Conservation (phyloP, 1,140 invertebrate species). For the Trichonephila inaurata region DNA sequence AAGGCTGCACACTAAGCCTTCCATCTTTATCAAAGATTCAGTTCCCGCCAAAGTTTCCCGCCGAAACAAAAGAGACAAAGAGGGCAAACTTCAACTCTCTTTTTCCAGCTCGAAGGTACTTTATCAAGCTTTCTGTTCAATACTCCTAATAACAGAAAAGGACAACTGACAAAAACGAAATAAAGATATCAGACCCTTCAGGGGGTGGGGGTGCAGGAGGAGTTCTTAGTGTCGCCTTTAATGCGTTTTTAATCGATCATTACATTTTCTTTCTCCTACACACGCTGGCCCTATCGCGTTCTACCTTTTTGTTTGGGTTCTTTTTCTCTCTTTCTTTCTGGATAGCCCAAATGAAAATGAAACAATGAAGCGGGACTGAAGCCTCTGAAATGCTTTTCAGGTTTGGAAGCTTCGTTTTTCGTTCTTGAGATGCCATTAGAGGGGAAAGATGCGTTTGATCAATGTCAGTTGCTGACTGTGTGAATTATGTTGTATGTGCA, state of each 20-base stretch:
- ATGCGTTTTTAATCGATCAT: slow-evolving; percentile 70
- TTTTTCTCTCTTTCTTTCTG: neutral
- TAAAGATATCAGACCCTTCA: slow-evolving; percentile 40
- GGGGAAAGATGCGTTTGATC: neutral
- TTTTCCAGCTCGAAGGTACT: slow-evolving; percentile 12
- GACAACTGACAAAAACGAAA: slow-evolving; percentile 57
- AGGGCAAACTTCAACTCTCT: slow-evolving; percentile 32
- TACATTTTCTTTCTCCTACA: slow-evolving; percentile 33
- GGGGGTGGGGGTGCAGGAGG: neutral
- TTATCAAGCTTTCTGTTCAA: slow-evolving; percentile 68
- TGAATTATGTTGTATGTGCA: neutral
- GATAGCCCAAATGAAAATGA: neutral
- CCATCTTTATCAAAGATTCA: slow-evolving; percentile 55
- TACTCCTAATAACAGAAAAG: slow-evolving; percentile 65
- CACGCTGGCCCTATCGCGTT: neutral
- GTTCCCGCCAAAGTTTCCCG: slow-evolving; percentile 19
- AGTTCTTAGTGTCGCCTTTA: slow-evolving; percentile 58
- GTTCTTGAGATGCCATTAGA: neutral
- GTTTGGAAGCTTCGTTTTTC: neutral
- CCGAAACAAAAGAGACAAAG: slow-evolving; percentile 16
- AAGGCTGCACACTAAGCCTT: neutral
- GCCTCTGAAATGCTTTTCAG: neutral
- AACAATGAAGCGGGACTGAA: neutral
- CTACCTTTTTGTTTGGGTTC: neutral
- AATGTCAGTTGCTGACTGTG: neutral